Base-by-base conservation (phyloP, 2,888 invertebrate species). In the Andrena dorsata region DNA sequence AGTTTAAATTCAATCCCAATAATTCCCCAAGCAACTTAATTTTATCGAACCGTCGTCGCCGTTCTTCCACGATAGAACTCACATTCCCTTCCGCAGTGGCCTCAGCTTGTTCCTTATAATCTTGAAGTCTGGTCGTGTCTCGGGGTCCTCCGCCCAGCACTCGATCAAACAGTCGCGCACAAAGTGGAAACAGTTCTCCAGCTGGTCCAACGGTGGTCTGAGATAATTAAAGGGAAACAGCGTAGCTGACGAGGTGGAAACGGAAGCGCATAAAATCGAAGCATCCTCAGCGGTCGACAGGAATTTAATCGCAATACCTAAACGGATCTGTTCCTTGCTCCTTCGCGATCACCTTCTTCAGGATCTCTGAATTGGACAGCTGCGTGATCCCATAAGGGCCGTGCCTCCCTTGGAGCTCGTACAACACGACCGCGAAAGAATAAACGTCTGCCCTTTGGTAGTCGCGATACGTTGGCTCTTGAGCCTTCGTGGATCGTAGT, bases 11-110 rank as follows among this genome's bases (percentile, higher is more conserved):
- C 16, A 41, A 41, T 16, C 41, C 13, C 41, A 41, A 41, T 41
- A 13, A 41, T 41, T 41, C 13, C 13, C 3, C 41, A 4, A 41
- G 41, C 41, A 41, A 41, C 13, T 41, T 13, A 41, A 16, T 41
- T 41, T 41, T 41, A 41, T 41, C 41, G 5, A 41, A 41, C 4
- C 41, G 13, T 13, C 13, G 41, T 4, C 41, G 1, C 13, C 41
- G 4, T 41, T 16, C 10, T 65, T 28, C 16, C 28, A 8, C 41
- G 1, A 41, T 41, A 53, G 47, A 63, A 32, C 97, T 96, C 92
- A 98, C 98, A 98, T 97, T 92, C 98, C 98, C 93, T 98, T 97
- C 73, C 97, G 95, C 76, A 98, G 94, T 0, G 98, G 98, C 58
- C 98, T 95, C 47, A 98, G 94, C 87, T 96, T 96, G 23, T 97